Conservation (phyloP, 2,888 invertebrate species). For the Odontocolon sp. region DNA sequence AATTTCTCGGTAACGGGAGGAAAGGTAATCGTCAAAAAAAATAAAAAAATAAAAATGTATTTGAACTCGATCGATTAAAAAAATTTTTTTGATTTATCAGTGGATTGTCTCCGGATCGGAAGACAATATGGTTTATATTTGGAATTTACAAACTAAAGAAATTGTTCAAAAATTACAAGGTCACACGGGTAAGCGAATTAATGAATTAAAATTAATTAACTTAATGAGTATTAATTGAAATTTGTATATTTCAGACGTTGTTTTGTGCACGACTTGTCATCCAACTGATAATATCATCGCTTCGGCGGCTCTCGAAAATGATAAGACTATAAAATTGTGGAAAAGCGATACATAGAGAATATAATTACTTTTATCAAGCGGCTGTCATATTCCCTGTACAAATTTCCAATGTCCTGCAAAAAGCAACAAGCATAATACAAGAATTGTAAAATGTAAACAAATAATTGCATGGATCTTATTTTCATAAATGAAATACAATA, state of each 20-base stretch:
- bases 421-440: conserved; percentile 59
- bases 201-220: not conserved
- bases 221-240: not conserved
- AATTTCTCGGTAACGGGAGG: conserved; percentile 99
- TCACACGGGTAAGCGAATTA: conserved; percentile 88
- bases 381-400: conserved; percentile 62
- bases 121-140: conserved; percentile 99
- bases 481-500: conserved; percentile 60
- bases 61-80: conserved; percentile 38
- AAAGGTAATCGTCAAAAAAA: too few species aligned
- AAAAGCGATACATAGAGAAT: conserved; percentile 93
- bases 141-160: conserved; percentile 99
- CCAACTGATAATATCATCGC: conserved; percentile 99
- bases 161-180: conserved; percentile 98
- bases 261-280: conserved; percentile 99
- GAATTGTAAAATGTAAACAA: conserved; percentile 48
- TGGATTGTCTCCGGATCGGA: conserved; percentile 99
- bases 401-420: conserved; percentile 57
- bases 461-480: conserved; percentile 61
- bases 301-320: conserved; percentile 98
- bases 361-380: conserved; percentile 28
- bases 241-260: conserved; percentile 88
- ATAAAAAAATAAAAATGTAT: too few species aligned
- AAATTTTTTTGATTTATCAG: conserved; percentile 80
- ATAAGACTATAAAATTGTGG: conserved; percentile 99